A percentile compares a stretch with the other conserved stretches of the same genome.
These are phyloP conservation scores for Drosophila histrio DNA, from an alignment of 2,888 invertebrate genomes.

Conservation along the genomic window DNA sequence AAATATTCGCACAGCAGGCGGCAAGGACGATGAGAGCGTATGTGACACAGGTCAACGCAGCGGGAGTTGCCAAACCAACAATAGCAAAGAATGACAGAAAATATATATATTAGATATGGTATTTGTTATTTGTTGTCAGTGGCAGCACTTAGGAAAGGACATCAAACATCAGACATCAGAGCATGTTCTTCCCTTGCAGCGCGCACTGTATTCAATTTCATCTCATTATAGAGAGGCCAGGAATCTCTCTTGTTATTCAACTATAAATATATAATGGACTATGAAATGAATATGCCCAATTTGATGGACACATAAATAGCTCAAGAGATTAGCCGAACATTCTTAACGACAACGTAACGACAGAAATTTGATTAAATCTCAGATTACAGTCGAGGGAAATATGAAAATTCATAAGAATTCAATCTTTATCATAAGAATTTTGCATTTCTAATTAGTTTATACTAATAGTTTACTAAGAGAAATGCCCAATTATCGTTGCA, in stretches of 20 bases:
- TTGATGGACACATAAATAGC: slow-evolving; percentile 30
- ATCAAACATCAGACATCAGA: slow-evolving; percentile 13
- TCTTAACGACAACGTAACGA: neutral
- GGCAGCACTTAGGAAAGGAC: slow-evolving; percentile 24
- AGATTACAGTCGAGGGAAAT: neutral
- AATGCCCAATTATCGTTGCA: no score
- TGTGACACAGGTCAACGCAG: slow-evolving; percentile 59
- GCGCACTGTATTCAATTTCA: slow-evolving; percentile 48
- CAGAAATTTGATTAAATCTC: slow-evolving; percentile 8
- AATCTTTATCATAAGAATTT: no score
- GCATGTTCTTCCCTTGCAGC: neutral
- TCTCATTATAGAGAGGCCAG: slow-evolving; percentile 37
- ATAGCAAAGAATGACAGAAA: slow-evolving; percentile 10
- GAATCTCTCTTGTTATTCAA: slow-evolving; percentile 14
- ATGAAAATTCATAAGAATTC: slow-evolving; percentile 6
- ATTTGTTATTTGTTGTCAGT: slow-evolving; percentile 32
- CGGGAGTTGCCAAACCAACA: slow-evolving; percentile 5
- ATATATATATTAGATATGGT: slow-evolving; percentile 6
- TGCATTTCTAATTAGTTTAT: neutral
- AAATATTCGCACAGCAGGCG: slow-evolving; percentile 47
- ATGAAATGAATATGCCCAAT: slow-evolving; percentile 23
- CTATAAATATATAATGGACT: slow-evolving; percentile 37
- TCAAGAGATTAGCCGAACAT: slow-evolving; percentile 19
- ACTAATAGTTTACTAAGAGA: neutral
- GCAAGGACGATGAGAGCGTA: slow-evolving; percentile 17